These are phyloP conservation scores for Poeciliopsis paucimaculata DNA, from an alignment of 2,797 vertebrate genomes.

Conservation along the genomic window DNA sequence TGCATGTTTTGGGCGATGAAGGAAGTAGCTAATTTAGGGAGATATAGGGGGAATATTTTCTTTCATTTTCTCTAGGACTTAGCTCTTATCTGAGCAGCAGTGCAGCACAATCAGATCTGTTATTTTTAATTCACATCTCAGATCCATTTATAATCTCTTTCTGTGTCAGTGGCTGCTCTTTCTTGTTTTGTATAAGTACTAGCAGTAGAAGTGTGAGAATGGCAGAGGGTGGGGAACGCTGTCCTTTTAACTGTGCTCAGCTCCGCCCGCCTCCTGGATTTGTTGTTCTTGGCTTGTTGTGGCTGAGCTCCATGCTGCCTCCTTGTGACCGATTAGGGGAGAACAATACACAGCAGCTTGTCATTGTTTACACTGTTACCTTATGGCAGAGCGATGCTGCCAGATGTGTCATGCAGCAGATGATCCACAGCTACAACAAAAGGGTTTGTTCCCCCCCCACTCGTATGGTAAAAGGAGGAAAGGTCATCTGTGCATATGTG, in stretches of 20 bases:
- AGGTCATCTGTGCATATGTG: not conserved
- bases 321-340: slow-evolving; percentile 59
- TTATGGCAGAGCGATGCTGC: slow-evolving; percentile 42
- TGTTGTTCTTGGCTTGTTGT: slow-evolving; percentile 72
- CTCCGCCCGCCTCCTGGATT: slow-evolving; percentile 66
- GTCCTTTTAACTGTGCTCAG: slow-evolving; percentile 74
- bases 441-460: not conserved
- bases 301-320: slow-evolving; percentile 67
- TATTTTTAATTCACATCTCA: slow-evolving; percentile 15
- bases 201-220: slow-evolving; percentile 48
- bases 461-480: not conserved
- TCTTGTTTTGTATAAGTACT: slow-evolving; percentile 68
- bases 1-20: slow-evolving; percentile 4
- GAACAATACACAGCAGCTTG: slow-evolving; percentile 29
- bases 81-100: not conserved
- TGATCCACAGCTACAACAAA: slow-evolving; percentile 12
- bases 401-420: slow-evolving; percentile 45
- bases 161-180: slow-evolving; percentile 44
- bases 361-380: slow-evolving; percentile 53
- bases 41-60: not conserved
- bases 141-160: slow-evolving; percentile 5
- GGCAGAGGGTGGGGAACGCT: slow-evolving; percentile 50
- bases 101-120: slow-evolving; percentile 4
- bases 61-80: not conserved
- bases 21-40: slow-evolving; percentile 9